Conservation (phyloP, 30 jellyfish, hydroid and myxozoan genomes). For the Mastigias papua region DNA sequence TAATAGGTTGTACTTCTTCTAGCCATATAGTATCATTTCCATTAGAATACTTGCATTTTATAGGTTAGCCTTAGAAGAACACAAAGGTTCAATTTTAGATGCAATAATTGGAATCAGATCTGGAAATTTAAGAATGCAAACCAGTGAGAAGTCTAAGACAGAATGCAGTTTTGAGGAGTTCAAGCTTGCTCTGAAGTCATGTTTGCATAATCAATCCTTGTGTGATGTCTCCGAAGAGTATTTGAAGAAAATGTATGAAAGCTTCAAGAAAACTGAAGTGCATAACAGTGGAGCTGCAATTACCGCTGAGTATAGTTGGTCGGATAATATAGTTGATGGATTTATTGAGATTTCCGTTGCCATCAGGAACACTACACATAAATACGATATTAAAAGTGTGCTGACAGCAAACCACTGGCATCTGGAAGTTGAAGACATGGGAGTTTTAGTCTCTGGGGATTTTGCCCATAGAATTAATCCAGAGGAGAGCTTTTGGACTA, state of each 20-base stretch:
- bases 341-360: conserved; percentile 78
- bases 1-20: no score
- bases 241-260: conserved; percentile 68
- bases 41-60: not conserved
- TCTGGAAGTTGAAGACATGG: conserved; percentile 75
- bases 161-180: conserved; percentile 89
- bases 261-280: conserved; percentile 53
- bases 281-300: conserved; percentile 77
- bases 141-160: not conserved
- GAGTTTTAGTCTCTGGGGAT: conserved; percentile 74
- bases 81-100: not conserved
- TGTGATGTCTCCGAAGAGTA: conserved; percentile 57
- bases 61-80: not conserved
- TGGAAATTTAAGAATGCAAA: no score
- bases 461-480: conserved; percentile 57
- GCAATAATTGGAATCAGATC: not conserved
- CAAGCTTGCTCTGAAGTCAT: conserved; percentile 69
- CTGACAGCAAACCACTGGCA: conserved; percentile 76
- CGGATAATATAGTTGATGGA: conserved; percentile 80
- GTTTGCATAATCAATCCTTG: conserved; percentile 50
- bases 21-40: no score
- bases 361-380: conserved; percentile 64
- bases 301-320: conserved; percentile 84
- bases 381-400: conserved; percentile 56
- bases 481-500: conserved; percentile 88